These are phyloP conservation scores for Acromyrmex charruanus DNA, from an alignment of 1,140 invertebrate species.

Conservation along the genomic window DNA sequence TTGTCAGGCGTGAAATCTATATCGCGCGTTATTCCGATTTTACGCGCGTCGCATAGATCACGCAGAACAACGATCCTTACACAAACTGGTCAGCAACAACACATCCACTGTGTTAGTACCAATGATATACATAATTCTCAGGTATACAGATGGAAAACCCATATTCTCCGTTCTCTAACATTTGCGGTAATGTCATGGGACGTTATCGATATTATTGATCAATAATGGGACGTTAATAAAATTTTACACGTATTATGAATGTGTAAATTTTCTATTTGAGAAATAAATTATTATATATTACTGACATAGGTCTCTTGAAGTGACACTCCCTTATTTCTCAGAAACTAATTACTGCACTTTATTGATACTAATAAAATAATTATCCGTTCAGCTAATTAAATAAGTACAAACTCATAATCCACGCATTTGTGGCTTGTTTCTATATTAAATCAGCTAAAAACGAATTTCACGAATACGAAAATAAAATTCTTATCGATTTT, in stretches of 20 bases:
- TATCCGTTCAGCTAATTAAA: too few species aligned
- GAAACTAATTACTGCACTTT: too few species aligned
- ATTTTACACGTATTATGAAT: neutral
- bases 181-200: neutral
- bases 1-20: slow-evolving; percentile 64
- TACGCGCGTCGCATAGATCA: slow-evolving; percentile 63
- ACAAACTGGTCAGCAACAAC: slow-evolving; percentile 27
- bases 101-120: neutral
- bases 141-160: neutral
- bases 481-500: too few species aligned
- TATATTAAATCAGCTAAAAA: too few species aligned
- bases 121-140: slow-evolving; percentile 51
- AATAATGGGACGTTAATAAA: too few species aligned
- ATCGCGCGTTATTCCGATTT: slow-evolving; percentile 62
- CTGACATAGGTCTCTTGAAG: too few species aligned
- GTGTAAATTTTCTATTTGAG: neutral
- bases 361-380: too few species aligned
- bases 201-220: neutral
- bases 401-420: too few species aligned
- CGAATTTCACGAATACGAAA: too few species aligned
- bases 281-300: too few species aligned
- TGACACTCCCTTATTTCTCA: too few species aligned
- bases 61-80: slow-evolving; percentile 56
- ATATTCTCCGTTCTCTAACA: neutral
- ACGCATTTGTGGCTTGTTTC: too few species aligned